Conservation (phyloP, 2,888 invertebrate species). For the Ceraclea dissimilis region DNA sequence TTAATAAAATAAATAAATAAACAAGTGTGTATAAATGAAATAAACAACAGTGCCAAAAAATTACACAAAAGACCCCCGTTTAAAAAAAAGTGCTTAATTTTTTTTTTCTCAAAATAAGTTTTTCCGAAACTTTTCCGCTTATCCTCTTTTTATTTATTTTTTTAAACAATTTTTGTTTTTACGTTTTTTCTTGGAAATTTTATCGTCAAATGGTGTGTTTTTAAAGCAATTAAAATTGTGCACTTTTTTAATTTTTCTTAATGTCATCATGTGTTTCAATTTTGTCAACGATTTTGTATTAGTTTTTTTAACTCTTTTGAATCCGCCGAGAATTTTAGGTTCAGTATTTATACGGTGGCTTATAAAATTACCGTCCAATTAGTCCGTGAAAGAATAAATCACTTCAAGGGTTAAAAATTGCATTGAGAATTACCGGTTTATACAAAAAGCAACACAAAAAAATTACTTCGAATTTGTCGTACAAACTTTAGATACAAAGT, state of each 20-base stretch:
- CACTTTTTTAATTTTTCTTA: too few species aligned
- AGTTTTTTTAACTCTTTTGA: too few species aligned
- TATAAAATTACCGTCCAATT: background rate
- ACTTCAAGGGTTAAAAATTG: background rate
- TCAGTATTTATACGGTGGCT: background rate
- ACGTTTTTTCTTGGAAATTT: background rate
- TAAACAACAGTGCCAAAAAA: background rate
- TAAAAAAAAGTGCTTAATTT: background rate
- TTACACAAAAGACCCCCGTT: background rate
- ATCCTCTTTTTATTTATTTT: background rate
- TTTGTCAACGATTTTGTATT: too few species aligned
- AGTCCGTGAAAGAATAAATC: slow-evolving; percentile 45
- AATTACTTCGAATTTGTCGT: too few species aligned
- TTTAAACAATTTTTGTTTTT: background rate
- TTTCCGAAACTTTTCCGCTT: too few species aligned
- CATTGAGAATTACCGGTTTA: too few species aligned
- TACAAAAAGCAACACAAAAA: too few species aligned
- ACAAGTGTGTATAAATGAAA: background rate
- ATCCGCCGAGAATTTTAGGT: background rate
- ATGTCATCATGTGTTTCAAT: too few species aligned
- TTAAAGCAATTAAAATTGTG: background rate
- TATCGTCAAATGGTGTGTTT: too few species aligned
- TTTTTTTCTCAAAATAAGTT: too few species aligned
- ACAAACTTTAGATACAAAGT: too few species aligned
- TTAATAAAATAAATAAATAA: slow-evolving; percentile 10